Evolutionary conservation across 2,888 invertebrate species (phyloP).

Genomic region (Brachyptera risi): DNA sequence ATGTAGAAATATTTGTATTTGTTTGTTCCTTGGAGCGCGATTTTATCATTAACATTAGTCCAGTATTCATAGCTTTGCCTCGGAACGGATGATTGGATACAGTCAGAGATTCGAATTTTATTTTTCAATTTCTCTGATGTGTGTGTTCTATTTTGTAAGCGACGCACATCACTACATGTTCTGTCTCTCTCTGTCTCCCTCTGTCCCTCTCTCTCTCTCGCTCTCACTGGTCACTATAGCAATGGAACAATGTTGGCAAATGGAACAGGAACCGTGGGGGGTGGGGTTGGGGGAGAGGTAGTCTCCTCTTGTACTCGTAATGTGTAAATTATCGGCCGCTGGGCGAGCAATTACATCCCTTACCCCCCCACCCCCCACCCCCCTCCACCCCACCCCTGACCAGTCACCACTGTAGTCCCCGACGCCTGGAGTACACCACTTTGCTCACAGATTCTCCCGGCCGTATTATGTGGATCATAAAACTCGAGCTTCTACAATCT

Average conservation of each 20-base stretch:
- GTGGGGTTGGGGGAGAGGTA: no score
- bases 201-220: neutral
- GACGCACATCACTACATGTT: slow-evolving; percentile 2
- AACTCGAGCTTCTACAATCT: no score
- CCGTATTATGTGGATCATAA: no score
- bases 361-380: neutral
- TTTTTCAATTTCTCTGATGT: slow-evolving; percentile 7
- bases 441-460: no score
- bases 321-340: slow-evolving; percentile 24
- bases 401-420: slow-evolving; percentile 6
- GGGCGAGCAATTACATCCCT: slow-evolving; percentile 21
- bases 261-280: slow-evolving; percentile 12
- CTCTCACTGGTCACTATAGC: neutral
- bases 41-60: slow-evolving; percentile 16
- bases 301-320: slow-evolving; percentile 16
- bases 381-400: neutral
- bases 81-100: slow-evolving; percentile 6
- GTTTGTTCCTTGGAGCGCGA: neutral
- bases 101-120: slow-evolving; percentile 16
- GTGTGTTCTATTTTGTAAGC: slow-evolving; percentile 11
- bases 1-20: no score
- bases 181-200: neutral
- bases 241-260: slow-evolving; percentile 15
- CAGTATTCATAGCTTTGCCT: neutral
- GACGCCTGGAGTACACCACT: no score